Base-by-base conservation (phyloP, 2,888 invertebrate species). In the Tolmerus cingulatus region DNA sequence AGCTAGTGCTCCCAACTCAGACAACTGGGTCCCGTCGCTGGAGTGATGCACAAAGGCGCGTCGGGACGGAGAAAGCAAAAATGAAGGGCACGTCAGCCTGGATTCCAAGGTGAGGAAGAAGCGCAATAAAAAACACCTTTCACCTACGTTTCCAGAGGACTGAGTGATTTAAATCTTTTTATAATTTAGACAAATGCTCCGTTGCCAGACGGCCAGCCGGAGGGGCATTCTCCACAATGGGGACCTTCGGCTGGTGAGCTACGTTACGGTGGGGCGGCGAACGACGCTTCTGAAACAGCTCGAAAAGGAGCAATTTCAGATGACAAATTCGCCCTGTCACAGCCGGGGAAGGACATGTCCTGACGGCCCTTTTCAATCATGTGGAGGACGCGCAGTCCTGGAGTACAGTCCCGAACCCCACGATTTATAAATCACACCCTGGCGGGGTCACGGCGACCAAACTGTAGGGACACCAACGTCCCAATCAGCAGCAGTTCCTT, bases 111-210 rank as follows among this genome's bases (percentile, higher is more conserved):
- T 43, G 74, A 74, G 46, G 51, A 85, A 74, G 74, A 43, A 43
- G 57, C 40, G 74, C 74, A 85, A 85, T 74, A 85, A 74, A 85
- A 85, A 85, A 85, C 74, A 46, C 74, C 85, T 85, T 43, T 85
- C 85, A 85, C 85, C 85, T 74, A 85, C 74, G 57, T 46, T 74
- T 74, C 30, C 23, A 27, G 9, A 30, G 74, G 30, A 43, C 85
- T 85, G 85, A 85, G 74, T 85, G 85, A 85, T 85, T 85, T 85
- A 85, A 85, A 85, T 85, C 85, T 85, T 85, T 85, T 85, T 85
- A 85, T 85, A 85, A 85, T 85, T 85, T 85, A 85, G 85, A 85
- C 46, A 85, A 85, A 85, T 85, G 85, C 46, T 46, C 74, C 84
- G 27, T 27, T 37, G 74, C 66, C 34, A 85, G 85, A 74, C 74